Conservation (phyloP, 2,113 vertebrate species). For the Hydropotes inermis region DNA sequence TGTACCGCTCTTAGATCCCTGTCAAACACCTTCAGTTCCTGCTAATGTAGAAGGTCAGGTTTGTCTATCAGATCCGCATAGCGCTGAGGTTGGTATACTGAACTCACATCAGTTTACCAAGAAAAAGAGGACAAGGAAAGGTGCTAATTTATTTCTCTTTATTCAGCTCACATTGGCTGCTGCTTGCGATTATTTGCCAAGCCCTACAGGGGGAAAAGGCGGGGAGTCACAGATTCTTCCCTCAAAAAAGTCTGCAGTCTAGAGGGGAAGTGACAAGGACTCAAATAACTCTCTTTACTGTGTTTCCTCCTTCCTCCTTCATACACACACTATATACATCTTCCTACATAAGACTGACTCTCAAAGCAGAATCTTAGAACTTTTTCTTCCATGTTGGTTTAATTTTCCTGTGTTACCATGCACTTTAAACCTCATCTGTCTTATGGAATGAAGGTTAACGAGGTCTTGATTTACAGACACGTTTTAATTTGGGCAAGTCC, state of each 20-base stretch:
- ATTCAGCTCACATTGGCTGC: neutral
- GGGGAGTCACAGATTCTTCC: slow-evolving; percentile 13
- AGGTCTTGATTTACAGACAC: neutral
- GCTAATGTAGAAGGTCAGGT: slow-evolving; percentile 19
- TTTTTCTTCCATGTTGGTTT: neutral
- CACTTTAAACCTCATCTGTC: neutral
- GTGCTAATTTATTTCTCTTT: slow-evolving; percentile 22
- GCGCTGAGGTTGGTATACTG: neutral
- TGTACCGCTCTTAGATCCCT: neutral
- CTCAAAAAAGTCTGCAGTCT: neutral
- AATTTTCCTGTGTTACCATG: neutral
- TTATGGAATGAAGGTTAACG: neutral
- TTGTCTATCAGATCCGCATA: neutral
- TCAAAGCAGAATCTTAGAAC: neutral
- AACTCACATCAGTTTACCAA: neutral
- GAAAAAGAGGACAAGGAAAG: neutral
- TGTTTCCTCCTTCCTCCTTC: neutral
- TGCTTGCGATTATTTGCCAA: slow-evolving; percentile 24
- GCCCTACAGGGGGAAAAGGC: neutral
- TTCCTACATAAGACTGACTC: neutral
- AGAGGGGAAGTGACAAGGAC: neutral
- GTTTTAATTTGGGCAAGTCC: neutral
- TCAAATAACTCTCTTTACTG: neutral
- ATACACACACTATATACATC: neutral
- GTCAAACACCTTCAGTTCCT: slow-evolving; percentile 9